Base-by-base conservation (phyloP, 1,140 invertebrate species). In the Brachionus calyciflorus region DNA sequence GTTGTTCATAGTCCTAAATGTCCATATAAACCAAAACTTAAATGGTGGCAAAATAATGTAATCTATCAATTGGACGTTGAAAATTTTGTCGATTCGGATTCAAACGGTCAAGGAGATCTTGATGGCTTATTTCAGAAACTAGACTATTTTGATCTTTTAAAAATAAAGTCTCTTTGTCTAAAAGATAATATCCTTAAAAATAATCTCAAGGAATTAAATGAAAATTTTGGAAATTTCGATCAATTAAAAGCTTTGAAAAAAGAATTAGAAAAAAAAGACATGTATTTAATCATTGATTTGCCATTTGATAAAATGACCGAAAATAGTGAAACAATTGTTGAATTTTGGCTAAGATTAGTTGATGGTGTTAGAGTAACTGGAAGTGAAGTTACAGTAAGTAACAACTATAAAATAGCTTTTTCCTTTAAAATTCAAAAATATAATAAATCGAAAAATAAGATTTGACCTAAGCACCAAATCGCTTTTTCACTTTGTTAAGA, bases 1-100 rank as follows among this genome's bases (percentile, higher is more conserved):
- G 57, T 77, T 12, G 26, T 77, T 19, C 48, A 9, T 6, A 60
- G 51, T 37, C 37, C 53, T 28, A 60, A 60, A 40, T 77, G 76
- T 40, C 37, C 55, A n/a, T 49, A 37, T 12, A 17, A n/a, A 40
- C 76, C 76, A 14, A 21, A 44, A 48, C 26, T 48, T 33, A 21
- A 48, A n/a, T 77, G 76, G 76, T 77, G 26, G 24, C 24, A 77
- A 46, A 76, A 76, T 37, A 33, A 60, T 7, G n/a, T 60, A n/a
- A 57, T 76, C 19, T 76, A 76, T 41, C 49, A 76, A 46, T n/a
- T 76, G 0, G 51, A 76, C 57, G 55, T 76, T 10, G 40, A 21
- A 26, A 44, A 24, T 30, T 76, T 76, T 48, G 17, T 14, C 9
- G 73, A 76, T 24, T 76, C 73, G 24, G 44, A 57, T 40, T 5